These are phyloP conservation scores for Aspiorhynchus laticeps DNA, from an alignment of 2,113 vertebrate species.

Conservation along the genomic window DNA sequence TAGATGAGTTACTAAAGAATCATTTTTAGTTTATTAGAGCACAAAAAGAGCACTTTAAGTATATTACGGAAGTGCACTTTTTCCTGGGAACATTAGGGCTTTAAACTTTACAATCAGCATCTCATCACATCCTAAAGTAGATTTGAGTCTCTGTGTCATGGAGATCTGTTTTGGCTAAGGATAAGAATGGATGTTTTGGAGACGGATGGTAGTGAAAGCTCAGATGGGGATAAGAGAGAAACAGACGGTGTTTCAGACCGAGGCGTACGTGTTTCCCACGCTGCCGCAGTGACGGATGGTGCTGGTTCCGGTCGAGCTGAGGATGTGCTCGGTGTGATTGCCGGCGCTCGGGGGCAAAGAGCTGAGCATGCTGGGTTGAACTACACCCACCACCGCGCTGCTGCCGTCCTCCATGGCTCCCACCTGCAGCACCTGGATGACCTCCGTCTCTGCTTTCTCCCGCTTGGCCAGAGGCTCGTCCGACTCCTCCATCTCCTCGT, in stretches of 20 bases:
- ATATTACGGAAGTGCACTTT: no score
- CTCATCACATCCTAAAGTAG: conserved; percentile 18
- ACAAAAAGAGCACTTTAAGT: no score
- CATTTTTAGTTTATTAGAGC: no score
- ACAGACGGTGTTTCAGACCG: conserved; percentile 67
- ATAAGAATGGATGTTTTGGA: not conserved
- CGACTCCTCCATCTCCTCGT: conserved; percentile 74
- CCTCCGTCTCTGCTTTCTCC: conserved; percentile 75
- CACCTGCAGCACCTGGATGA: conserved; percentile 80
- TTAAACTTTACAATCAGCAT: conserved; percentile 32
- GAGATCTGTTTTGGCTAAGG: no score
- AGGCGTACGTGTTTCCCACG: conserved; percentile 78
- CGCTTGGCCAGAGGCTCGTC: conserved; percentile 78
- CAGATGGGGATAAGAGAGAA: not conserved
- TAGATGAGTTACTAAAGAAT: no score
- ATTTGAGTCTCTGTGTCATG: not conserved
- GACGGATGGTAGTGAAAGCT: not conserved
- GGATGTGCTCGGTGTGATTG: conserved; percentile 75
- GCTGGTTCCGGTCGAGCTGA: conserved; percentile 70
- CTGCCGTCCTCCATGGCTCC: conserved; percentile 73
- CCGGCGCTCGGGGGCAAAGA: conserved; percentile 67
- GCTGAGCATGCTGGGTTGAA: conserved; percentile 75
- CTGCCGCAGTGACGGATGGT: conserved; percentile 80
- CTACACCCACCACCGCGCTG: conserved; percentile 77
- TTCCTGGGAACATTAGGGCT: not conserved